These are phyloP conservation scores for Paratilapia polleni DNA, from an alignment of 2,113 vertebrate species.

Conservation along the genomic window DNA sequence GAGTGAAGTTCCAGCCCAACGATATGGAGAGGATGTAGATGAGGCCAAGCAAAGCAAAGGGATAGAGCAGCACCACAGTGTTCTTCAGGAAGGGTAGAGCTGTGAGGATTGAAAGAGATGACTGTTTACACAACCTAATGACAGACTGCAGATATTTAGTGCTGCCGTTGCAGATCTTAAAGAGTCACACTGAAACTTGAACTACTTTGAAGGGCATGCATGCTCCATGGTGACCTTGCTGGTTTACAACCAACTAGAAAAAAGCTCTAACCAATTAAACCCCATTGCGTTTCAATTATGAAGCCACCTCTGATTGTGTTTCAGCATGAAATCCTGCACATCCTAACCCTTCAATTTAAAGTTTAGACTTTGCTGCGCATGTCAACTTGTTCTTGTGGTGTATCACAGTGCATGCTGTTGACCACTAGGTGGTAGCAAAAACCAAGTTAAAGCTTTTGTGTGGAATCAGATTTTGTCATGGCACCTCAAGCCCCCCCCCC, in stretches of 20 bases:
- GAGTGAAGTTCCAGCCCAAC: slow-evolving; percentile 96
- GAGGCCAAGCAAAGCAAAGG: slow-evolving; percentile 88
- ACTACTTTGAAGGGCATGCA: background rate
- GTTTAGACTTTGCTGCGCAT: background rate
- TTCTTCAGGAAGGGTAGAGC: slow-evolving; percentile 95
- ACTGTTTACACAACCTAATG: background rate
- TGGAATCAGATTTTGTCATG: background rate
- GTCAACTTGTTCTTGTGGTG: background rate
- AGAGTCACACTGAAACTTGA: background rate
- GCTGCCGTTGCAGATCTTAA: background rate
- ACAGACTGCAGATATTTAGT: background rate
- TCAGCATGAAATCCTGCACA: background rate
- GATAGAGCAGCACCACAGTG: slow-evolving; percentile 93
- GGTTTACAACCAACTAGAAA: background rate
- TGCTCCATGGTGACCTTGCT: background rate
- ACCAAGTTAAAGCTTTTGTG: background rate
- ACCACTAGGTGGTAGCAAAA: background rate
- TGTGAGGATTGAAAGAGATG: slow-evolving; percentile 62
- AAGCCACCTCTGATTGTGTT: background rate
- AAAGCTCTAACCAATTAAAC: background rate
- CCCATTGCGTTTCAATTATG: background rate
- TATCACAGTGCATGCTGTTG: background rate
- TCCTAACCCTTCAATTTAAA: background rate
- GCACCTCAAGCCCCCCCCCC: background rate
- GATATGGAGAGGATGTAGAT: slow-evolving; percentile 92